phyloP scores from a whole-genome alignment of 2,797 vertebrate genomes.

The Knipowitschia caucasica region DNA sequence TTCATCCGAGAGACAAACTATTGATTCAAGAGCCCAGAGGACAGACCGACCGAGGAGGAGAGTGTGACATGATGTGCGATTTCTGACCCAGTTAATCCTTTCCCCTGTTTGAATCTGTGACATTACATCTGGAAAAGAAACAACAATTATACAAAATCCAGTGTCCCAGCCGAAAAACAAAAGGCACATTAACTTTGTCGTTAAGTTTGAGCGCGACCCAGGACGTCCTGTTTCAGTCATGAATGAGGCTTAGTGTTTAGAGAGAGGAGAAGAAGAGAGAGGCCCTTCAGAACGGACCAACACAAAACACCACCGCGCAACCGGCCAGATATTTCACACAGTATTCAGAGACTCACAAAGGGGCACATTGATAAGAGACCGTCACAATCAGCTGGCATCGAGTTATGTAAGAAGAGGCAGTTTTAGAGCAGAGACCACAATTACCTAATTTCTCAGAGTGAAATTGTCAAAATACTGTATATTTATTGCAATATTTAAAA shows the following conservation, averaged over 20 bases:
- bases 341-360: conserved; percentile 3
- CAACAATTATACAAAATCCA: not conserved
- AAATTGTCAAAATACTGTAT: too few species aligned
- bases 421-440: too few species aligned
- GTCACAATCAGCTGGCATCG: conserved; percentile 1
- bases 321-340: conserved; percentile 3
- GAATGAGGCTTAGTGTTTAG: conserved; percentile 2
- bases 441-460: too few species aligned
- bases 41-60: not conserved
- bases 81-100: conserved; percentile 5
- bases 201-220: not conserved
- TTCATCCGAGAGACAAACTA: conserved; percentile 1
- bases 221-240: conserved; percentile 9
- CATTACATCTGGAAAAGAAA: not conserved
- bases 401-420: conserved; percentile 6
- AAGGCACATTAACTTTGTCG: not conserved
- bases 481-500: too few species aligned
- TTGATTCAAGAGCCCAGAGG: not conserved
- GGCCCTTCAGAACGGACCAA: not conserved
- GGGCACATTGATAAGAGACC: not conserved
- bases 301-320: conserved; percentile 8
- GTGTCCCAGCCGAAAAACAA: not conserved
- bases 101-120: not conserved
- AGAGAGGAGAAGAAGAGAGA: not conserved
- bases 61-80: not conserved